Percentiles rank a stretch among this genome's conserved stretches.
phyloP scores from a whole-genome alignment of 1,140 invertebrate species.

The Tribolium castaneum region DNA sequence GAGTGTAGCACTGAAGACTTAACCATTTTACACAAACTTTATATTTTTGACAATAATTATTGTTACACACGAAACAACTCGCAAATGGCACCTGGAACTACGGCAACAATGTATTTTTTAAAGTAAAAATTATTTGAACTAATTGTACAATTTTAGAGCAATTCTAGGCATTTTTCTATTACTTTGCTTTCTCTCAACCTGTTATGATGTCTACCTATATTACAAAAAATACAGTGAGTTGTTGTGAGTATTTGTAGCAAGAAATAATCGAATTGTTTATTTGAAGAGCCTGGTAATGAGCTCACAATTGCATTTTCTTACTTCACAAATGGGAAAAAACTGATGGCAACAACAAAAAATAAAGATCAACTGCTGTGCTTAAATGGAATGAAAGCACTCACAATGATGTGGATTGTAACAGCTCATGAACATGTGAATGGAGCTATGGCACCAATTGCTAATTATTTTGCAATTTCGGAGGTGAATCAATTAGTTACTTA shows the following conservation, averaged over 20 bases:
- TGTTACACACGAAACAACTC: conserved; percentile 2
- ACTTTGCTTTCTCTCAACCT: not conserved
- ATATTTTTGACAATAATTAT: conserved; percentile 21
- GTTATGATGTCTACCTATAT: not conserved
- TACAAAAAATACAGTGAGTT: conserved; percentile 5
- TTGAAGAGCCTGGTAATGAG: conserved; percentile 15
- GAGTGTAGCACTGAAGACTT: conserved; percentile 22
- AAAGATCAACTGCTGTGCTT: conserved; percentile 64
- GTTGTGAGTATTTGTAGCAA: too few species aligned
- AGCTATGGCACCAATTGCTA: not conserved
- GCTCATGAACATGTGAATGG: conserved; percentile 60
- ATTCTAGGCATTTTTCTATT: not conserved
- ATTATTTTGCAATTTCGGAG: not conserved
- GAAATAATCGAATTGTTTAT: not conserved
- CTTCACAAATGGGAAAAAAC: conserved; percentile 35
- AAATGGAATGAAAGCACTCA: conserved; percentile 67
- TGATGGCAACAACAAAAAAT: conserved; percentile 18
- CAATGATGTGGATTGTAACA: conserved; percentile 68
- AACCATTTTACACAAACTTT: not conserved
- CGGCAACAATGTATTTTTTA: conserved; percentile 6
- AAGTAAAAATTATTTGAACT: not conserved
- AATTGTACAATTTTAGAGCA: not conserved
- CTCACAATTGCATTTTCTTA: conserved; percentile 20
- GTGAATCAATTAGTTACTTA: too few species aligned
- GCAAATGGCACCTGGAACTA: not conserved